A percentile compares a stretch with the other conserved stretches of the same genome.
Evolutionary conservation across 2,888 invertebrate genomes (phyloP).

Genomic region (Idaea aversata): DNA sequence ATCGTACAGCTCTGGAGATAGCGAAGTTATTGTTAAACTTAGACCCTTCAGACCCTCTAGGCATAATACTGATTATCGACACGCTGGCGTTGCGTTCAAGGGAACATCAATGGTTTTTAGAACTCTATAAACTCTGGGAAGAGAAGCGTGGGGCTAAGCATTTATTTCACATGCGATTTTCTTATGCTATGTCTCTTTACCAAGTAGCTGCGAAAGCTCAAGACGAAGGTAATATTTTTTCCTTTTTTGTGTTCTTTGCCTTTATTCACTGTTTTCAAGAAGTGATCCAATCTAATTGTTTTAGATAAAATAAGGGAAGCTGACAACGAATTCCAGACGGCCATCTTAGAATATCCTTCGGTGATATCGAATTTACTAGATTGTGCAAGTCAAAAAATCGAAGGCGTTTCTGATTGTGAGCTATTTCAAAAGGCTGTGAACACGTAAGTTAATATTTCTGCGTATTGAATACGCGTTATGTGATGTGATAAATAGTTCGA

Average conservation of each 20-base stretch:
- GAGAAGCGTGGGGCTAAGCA: slow-evolving; percentile 35
- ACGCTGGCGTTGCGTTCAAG: slow-evolving; percentile 87
- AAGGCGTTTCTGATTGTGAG: neutral
- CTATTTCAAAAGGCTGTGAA: neutral
- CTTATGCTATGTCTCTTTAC: slow-evolving; percentile 52
- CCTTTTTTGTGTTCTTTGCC: slow-evolving; percentile 21
- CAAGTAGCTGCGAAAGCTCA: slow-evolving; percentile 44
- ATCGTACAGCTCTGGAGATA: slow-evolving; percentile 91
- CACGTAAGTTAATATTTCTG: neutral
- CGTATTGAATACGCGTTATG: neutral
- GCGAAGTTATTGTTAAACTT: slow-evolving; percentile 89
- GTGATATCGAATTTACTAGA: neutral
- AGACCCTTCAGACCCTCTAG: slow-evolving; percentile 89
- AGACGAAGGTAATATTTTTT: slow-evolving; percentile 35
- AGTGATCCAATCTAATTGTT: neutral
- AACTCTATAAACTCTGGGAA: slow-evolving; percentile 41
- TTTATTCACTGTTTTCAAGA: neutral
- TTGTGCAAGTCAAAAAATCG: neutral
- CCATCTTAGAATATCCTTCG: neutral
- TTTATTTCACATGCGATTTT: slow-evolving; percentile 57
- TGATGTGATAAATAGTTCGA: neutral
- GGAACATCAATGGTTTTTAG: slow-evolving; percentile 85
- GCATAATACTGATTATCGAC: slow-evolving; percentile 87
- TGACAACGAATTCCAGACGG: neutral
- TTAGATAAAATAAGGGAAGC: neutral